A percentile compares a stretch with the other conserved stretches of the same genome.
Conservation (phyloP, 2,113 vertebrate genomes). For the Ia io region DNA sequence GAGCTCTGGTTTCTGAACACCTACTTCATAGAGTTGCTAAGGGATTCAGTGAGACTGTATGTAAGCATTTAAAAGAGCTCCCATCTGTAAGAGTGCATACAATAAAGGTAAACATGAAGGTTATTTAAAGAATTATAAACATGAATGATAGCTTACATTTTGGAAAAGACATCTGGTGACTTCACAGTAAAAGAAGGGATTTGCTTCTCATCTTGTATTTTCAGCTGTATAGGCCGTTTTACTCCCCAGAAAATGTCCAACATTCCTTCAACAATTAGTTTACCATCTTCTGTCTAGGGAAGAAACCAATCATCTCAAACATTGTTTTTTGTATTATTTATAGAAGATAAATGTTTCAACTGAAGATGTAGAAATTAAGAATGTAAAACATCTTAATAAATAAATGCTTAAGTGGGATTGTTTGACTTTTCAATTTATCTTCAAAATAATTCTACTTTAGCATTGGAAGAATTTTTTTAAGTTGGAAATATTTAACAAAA, state of each 20-base stretch:
- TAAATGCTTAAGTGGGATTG: neutral
- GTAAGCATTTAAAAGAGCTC: neutral
- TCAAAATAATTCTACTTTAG: neutral
- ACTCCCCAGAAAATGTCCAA: slow-evolving; percentile 94
- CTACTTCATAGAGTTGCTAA: neutral
- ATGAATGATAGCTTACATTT: slow-evolving; percentile 82
- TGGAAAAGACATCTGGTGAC: slow-evolving; percentile 81
- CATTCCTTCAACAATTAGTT: slow-evolving; percentile 88
- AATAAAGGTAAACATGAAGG: neutral
- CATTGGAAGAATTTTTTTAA: too few relatives aligned
- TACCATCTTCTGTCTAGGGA: slow-evolving; percentile 76
- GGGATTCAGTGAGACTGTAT: neutral
- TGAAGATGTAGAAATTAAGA: neutral
- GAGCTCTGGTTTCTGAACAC: neutral
- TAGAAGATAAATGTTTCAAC: neutral
- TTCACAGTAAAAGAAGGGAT: slow-evolving; percentile 76
- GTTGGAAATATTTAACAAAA: too few relatives aligned
- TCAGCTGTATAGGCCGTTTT: slow-evolving; percentile 88
- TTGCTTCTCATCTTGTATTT: slow-evolving; percentile 94
- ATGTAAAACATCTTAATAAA: neutral
- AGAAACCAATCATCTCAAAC: neutral
- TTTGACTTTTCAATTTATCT: slow-evolving; percentile 2
- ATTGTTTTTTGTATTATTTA: neutral
- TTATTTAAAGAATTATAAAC: neutral
- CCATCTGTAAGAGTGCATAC: neutral